A percentile compares a stretch with the other conserved stretches of the same genome.
Evolutionary conservation across 1,140 invertebrate species (phyloP).

Genomic region (Drosophila bipectinata): DNA sequence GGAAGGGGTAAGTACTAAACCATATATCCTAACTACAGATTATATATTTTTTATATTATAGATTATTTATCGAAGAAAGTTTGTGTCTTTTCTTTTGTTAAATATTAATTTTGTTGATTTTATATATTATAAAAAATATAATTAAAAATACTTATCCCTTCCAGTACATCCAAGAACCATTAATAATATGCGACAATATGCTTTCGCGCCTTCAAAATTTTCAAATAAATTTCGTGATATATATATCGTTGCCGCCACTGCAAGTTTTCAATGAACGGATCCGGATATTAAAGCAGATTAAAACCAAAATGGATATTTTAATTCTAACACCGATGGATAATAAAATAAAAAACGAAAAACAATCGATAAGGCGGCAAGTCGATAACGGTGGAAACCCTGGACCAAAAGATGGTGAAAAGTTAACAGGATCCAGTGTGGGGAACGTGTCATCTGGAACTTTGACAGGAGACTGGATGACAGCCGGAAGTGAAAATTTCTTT

Average conservation of each 20-base stretch:
- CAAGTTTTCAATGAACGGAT: conserved; percentile 1
- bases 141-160: background rate
- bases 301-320: background rate
- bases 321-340: background rate
- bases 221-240: conserved; percentile 20
- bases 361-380: background rate
- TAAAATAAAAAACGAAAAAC: too few species aligned
- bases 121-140: too few species aligned
- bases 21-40: conserved; percentile 2
- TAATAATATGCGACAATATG: conserved; percentile 33
- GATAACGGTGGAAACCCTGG: background rate
- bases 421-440: too few species aligned
- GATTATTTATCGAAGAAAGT: too few species aligned
- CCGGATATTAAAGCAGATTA: background rate
- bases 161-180: conserved; percentile 21
- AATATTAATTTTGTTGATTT: too few species aligned
- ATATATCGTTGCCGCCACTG: conserved; percentile 20
- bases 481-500: too few species aligned
- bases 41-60: too few species aligned
- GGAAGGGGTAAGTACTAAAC: conserved; percentile 21
- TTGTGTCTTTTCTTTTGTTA: too few species aligned
- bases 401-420: too few species aligned
- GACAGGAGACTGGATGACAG: too few species aligned
- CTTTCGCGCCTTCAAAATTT: conserved; percentile 3
- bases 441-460: too few species aligned